Base-by-base conservation (phyloP, 30 jellyfish, hydroid and myxozoan genomes). In the Turritopsis rubra region DNA sequence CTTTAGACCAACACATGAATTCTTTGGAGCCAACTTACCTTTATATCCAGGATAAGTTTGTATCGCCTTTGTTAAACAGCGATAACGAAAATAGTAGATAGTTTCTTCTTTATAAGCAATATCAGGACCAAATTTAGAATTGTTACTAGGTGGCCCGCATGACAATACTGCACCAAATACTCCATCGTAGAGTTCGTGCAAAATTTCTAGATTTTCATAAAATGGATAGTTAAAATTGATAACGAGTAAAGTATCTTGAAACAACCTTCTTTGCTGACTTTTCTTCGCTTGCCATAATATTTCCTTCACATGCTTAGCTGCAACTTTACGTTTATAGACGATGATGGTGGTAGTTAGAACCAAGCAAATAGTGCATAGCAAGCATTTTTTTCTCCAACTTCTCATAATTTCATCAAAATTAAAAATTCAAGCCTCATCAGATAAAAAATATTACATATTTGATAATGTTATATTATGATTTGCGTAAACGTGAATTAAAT, bases 1-100 rank as follows among this genome's bases (percentile, higher is more conserved):
- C 22, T 60, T 60, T 60, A 60, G 21, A 60, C 0, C 73, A 60
- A 60, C 73, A 60, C 22, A 54, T 16, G 41, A 74, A 16, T 20
- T 21, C 27, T 54, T 80, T 13, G 18, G 26, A 54, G 8, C 18
- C 19, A 24, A 53, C 60, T 29, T 52, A 90, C 97, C 97, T 81
- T 83, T 21, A 71, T 19, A 86, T 29, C 91, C 92, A 20, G 93
- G 95, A 52, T 85, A 72, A 52, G 30, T 78, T 26, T 74, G 80
- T 0, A 90, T 90, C 23, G 95, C 95, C 21, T 87, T 79, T 0
- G 92, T 86, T 92, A 86, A 80, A 78, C 97, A 90, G 26, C 52
- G 86, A 52, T 90, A 90, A 0, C 95, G 92, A 84, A 83, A 85
- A 83, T 85, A 85, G 16, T 95, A 90, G n/a, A 30, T 28, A 21